A percentile compares a stretch with the other conserved stretches of the same genome.
Conservation (phyloP, 2,797 vertebrate genomes). For the Cygnus olor region DNA sequence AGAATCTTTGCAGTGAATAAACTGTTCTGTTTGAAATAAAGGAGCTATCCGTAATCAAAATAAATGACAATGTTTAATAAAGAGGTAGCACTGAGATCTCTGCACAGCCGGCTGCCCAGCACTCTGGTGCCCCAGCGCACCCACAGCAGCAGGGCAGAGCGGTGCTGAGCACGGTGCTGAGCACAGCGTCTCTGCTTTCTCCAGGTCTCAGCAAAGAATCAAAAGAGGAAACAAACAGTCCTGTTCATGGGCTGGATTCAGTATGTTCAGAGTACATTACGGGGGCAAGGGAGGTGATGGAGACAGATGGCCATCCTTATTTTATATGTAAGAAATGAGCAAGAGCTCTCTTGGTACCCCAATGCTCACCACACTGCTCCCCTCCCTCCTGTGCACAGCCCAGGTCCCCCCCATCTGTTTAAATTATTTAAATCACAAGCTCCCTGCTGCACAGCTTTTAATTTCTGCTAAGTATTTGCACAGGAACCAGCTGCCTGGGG, state of each 20-base stretch:
- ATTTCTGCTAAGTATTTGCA: background rate
- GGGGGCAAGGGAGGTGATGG: no score
- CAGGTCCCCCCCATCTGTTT: background rate
- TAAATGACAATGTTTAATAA: constrained; percentile 50
- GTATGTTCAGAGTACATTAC: background rate
- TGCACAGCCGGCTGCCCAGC: background rate
- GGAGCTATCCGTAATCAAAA: constrained; percentile 24
- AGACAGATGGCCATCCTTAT: no score
- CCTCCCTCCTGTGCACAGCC: background rate
- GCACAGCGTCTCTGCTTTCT: background rate
- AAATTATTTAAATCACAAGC: background rate
- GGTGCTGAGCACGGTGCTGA: background rate
- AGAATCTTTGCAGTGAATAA: constrained; percentile 28
- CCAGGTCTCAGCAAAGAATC: background rate
- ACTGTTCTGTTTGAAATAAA: constrained; percentile 55
- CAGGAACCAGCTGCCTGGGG: background rate
- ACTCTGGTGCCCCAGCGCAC: background rate
- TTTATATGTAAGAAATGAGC: no score
- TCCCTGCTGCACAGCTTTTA: background rate
- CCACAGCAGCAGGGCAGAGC: fast-evolving
- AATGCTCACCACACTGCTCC: background rate
- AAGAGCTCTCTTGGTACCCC: background rate
- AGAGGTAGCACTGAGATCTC: background rate
- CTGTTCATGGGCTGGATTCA: background rate
- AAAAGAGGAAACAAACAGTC: background rate